Percentiles rank a stretch among this genome's conserved stretches.
These are phyloP conservation scores for Megalopta genalis DNA, from an alignment of 1,140 invertebrate species.

Conservation along the genomic window DNA sequence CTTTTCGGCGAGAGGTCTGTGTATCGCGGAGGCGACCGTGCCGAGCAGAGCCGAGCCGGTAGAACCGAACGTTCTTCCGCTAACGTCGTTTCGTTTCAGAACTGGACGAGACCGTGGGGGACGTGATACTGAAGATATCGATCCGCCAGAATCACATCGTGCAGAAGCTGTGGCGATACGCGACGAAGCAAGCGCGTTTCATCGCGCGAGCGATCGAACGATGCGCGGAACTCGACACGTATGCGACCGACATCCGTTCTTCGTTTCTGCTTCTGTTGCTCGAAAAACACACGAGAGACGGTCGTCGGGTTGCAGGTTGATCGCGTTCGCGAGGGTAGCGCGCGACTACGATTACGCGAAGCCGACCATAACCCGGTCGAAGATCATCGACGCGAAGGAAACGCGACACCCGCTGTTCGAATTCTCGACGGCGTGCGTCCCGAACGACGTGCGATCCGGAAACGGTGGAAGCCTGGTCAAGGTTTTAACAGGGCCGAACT, in stretches of 20 bases:
- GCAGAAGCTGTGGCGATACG: constrained; percentile 83
- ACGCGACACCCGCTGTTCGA: constrained; percentile 91
- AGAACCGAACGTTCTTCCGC: not conserved
- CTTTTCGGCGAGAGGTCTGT: constrained; percentile 86
- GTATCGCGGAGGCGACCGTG: not conserved
- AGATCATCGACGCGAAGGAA: constrained; percentile 83
- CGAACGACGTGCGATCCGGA: constrained; percentile 86
- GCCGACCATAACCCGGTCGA: constrained; percentile 83
- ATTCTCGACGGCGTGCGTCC: constrained; percentile 84
- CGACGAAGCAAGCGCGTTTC: constrained; percentile 83
- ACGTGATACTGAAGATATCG: constrained; percentile 87
- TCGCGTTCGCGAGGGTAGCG: constrained; percentile 86
- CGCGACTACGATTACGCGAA: constrained; percentile 86
- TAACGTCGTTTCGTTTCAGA: constrained; percentile 80
- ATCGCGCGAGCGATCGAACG: constrained; percentile 84
- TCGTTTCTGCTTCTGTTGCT: no score
- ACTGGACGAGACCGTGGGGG: constrained; percentile 87
- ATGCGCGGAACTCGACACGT: constrained; percentile 89
- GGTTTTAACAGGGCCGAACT: constrained; percentile 93
- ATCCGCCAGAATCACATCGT: constrained; percentile 89
- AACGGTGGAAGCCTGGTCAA: constrained; percentile 83
- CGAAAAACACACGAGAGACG: no score
- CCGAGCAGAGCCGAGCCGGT: no score
- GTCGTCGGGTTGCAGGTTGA: constrained; percentile 82
- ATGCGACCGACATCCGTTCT: constrained; percentile 38